Conservation (phyloP, 2,888 invertebrate species). For the Ariolimax columbianus region DNA sequence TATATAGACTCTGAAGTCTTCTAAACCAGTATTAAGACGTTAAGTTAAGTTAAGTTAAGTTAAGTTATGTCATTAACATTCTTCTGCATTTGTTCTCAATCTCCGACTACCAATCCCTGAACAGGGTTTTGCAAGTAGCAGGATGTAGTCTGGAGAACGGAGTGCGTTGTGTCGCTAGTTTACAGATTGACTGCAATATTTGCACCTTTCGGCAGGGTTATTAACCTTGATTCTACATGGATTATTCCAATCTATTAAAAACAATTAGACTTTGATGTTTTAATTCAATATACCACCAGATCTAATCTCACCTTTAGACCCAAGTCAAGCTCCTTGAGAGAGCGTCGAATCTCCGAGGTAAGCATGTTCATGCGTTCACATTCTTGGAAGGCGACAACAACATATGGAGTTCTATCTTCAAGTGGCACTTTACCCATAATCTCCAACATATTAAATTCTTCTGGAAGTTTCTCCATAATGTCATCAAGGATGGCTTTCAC, state of each 20-base stretch:
- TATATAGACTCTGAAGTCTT: no score
- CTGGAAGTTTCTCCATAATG: conserved; percentile 94
- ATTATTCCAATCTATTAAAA: not conserved
- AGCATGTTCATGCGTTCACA: conserved; percentile 97
- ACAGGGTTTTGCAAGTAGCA: no score
- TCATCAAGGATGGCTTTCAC: conserved; percentile 96
- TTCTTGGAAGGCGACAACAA: conserved; percentile 90
- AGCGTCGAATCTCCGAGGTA: conserved; percentile 92
- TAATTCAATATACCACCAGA: not conserved
- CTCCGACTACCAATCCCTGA: no score
- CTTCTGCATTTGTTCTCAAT: no score
- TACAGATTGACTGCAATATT: no score
- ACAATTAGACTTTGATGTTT: not conserved
- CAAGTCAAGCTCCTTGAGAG: conserved; percentile 92
- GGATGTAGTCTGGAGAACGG: no score
- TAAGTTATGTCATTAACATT: no score
- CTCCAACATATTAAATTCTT: conserved; percentile 96
- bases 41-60: no score
- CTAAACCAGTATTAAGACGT: no score
- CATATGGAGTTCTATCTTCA: conserved; percentile 96
- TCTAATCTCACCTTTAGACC: conserved; percentile 88
- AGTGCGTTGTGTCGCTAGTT: no score
- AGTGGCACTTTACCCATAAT: conserved; percentile 91
- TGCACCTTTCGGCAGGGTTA: no score
- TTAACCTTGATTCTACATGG: no score